Base-by-base conservation (phyloP, 2,797 vertebrate genomes). In the Triplophysa yarkandensis region DNA sequence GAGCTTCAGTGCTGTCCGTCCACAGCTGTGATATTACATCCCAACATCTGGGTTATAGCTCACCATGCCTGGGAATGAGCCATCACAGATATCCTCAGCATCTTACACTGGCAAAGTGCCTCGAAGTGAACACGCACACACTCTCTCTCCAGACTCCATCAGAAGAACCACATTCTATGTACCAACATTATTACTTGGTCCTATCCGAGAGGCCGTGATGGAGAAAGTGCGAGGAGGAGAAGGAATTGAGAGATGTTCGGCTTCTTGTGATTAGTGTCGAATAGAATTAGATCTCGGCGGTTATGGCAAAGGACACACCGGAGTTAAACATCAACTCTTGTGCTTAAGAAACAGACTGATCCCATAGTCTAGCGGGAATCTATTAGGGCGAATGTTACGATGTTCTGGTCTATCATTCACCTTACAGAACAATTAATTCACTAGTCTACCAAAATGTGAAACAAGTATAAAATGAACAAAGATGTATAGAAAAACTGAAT, bases 1-100 rank as follows among this genome's bases (percentile, higher is more conserved):
- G 87, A 89, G 88, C 92, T 93, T 91, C 92, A 75, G 88, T 90
- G 92, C 93, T 91, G 93, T 94, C 94, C 93, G 74, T 86, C 93
- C 94, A 96, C 96, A 96, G 95, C 96, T 95, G 90, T 92, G 94
- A 95, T 93, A 93, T 94, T 95, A 94, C 93, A 91, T 92, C 86
- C 88, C 85, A 97, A 98, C 97, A 99, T 98, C 97, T 99, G 96
- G 96, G 96, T 96, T 97, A 98, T 96, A 93, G 96, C 96, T 95
- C 92, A 88, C 91, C 91, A 94, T 96, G 94, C 93, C 95, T 96
- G 96, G 94, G 95, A 98, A 96, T 95, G 94, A 95, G 94, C 94
- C 93, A 92, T 93, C 93, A 92, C 91, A 93, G 92, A 93, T 86
- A 90, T 95, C 95, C 94, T 94, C 94, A 94, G 91, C 93, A 90